Percentiles rank a stretch among this genome's conserved stretches.
phyloP scores from a whole-genome alignment of 1,140 invertebrate genomes.

The Zaprionus camerounensis region DNA sequence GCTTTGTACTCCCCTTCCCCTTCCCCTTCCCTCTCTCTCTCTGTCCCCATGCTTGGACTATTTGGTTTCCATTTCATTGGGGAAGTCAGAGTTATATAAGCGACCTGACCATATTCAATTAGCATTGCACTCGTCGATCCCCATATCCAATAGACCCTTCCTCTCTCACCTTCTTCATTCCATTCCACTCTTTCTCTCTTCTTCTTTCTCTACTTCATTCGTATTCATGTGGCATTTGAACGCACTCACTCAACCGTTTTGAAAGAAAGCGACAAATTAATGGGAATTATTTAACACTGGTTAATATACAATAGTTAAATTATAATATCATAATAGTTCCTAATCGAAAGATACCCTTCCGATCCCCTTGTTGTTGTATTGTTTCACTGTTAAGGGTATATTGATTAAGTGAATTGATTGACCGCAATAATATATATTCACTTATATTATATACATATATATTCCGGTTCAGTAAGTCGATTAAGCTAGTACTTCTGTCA shows the following conservation, averaged over 20 bases:
- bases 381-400: no score
- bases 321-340: no score
- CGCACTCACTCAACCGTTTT: constrained; percentile 21
- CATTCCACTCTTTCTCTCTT: not conserved
- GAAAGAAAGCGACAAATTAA: constrained; percentile 56
- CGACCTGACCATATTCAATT: constrained; percentile 65
- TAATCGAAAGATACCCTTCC: no score
- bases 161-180: not conserved
- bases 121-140: constrained; percentile 57
- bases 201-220: constrained; percentile 21
- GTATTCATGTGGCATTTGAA: constrained; percentile 51
- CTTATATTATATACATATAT: no score
- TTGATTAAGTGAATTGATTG: no score
- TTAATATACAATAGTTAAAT: no score
- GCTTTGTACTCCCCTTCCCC: not conserved
- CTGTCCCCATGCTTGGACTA: not conserved
- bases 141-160: constrained; percentile 10
- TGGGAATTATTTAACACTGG: constrained; percentile 2
- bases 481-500: no score
- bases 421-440: no score
- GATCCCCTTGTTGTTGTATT: no score
- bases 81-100: constrained; percentile 61
- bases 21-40: not conserved
- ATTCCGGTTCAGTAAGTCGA: no score
- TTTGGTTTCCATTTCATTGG: not conserved